Base-by-base conservation (phyloP, 2,113 vertebrate species). In the Brienomyrus brachyistius region DNA sequence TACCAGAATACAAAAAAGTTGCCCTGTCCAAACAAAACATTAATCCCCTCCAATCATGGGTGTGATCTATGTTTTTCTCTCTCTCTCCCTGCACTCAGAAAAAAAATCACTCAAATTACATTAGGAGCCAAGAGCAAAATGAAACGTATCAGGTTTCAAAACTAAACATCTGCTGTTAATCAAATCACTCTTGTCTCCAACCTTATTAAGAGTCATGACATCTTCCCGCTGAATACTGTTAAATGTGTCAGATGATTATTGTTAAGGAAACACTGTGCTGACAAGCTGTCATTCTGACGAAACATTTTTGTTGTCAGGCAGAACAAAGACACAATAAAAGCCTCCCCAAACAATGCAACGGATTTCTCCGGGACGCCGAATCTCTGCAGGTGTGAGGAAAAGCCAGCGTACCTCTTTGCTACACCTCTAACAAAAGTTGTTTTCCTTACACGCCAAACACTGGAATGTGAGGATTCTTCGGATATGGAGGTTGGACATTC, bases 21-120 rank as follows among this genome's bases (percentile, higher is more conserved):
- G 56, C 54, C 52, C 40, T 45, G 50, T 47, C 40, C 35, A 88
- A 88, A 88, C 31, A 62, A 88, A 21, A 51, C 27, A 52, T n/a
- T 54, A 56, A 89, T 83, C 27, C 56, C 40, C 86, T 90, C 31
- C 74, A 80, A 87, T 56, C 48, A 52, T 54, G 85, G 86, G 66
- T 74, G 86, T 90, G 62, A 90, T 88, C 62, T 50, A 56, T 56
- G 19, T 56, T 7, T 56, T 54, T 56, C 51, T 51, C 62, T 66
- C 59, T 70, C 62, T 70, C n/a, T 70, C 51, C 19, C 43, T 51
- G 66, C 45, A 15, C 87, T 47, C 48, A 56, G 35, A 45, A 50
- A 52, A 86, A 35, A 43, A 17, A 51, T 15, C 50, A 45, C 52
- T 56, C 19, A 56, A 47, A 50, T 48, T 66, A 86, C 47, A 23